phyloP scores from a whole-genome alignment of 2,113 vertebrate species.

The Myodes glareolus region DNA sequence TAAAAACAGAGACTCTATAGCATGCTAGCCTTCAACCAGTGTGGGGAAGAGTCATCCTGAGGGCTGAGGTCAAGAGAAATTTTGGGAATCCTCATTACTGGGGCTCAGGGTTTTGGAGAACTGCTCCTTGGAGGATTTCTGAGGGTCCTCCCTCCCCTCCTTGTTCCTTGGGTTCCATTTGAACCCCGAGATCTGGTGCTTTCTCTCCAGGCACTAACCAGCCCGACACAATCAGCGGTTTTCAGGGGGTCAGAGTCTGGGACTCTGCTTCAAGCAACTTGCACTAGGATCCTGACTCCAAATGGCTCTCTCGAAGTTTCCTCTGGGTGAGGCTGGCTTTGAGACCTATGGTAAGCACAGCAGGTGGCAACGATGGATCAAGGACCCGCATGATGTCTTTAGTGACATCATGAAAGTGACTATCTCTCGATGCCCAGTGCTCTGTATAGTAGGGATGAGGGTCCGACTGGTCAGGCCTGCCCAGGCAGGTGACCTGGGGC shows the following conservation, averaged over 20 bases:
- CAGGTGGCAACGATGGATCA: not conserved
- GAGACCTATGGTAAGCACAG: not conserved
- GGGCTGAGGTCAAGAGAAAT: not conserved
- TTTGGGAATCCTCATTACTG: fast-evolving
- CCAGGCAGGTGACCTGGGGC: not conserved
- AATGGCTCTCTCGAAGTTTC: not conserved
- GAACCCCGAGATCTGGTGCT: not conserved
- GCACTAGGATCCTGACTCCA: not conserved
- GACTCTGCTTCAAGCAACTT: not conserved
- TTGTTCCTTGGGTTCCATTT: not conserved
- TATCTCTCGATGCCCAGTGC: not conserved
- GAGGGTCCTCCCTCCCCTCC: not conserved
- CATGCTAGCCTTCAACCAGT: not conserved
- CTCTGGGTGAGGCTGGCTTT: not conserved
- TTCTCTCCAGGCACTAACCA: not conserved
- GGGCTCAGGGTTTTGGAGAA: not conserved
- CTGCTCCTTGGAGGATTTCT: not conserved
- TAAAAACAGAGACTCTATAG: not conserved
- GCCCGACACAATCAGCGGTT: not conserved
- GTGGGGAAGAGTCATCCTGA: not conserved
- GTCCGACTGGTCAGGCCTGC: not conserved
- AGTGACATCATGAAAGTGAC: not conserved
- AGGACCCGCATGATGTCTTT: not conserved
- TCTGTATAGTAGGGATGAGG: not conserved
- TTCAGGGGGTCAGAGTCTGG: conserved; percentile 1